Conservation (phyloP, 2,888 invertebrate species). For the Acanthacorydalis orientalis region DNA sequence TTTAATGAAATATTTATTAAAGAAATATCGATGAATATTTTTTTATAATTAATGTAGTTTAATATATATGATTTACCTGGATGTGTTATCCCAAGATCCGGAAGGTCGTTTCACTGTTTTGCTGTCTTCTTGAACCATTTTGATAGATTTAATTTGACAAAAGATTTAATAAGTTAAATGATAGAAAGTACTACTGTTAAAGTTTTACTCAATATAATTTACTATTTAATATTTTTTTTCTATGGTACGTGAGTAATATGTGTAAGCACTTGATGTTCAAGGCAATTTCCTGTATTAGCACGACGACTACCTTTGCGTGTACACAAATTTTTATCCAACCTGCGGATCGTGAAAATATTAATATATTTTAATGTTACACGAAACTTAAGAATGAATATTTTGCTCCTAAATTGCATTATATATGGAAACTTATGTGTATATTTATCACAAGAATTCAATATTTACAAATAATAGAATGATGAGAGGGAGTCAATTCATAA, state of each 20-base stretch:
- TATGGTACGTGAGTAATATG: slow-evolving; percentile 77
- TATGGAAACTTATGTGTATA: no score
- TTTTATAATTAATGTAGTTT: slow-evolving; percentile 5
- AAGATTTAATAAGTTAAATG: not conserved
- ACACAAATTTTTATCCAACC: slow-evolving; percentile 66
- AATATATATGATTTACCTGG: slow-evolving; percentile 14
- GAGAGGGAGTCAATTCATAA: no score
- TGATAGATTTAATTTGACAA: slow-evolving; percentile 4
- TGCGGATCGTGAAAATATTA: slow-evolving; percentile 18
- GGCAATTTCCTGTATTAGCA: slow-evolving; percentile 68
- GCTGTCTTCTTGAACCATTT: slow-evolving; percentile 23
- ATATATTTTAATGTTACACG: no score
- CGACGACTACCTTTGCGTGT: slow-evolving; percentile 70
- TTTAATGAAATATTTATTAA: no score
- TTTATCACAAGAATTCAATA: no score
- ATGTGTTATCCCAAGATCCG: slow-evolving; percentile 15
- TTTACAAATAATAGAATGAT: no score
- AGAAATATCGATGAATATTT: no score
- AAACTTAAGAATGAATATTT: no score
- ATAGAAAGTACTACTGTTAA: not conserved
- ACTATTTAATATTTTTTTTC: slow-evolving; percentile 13
- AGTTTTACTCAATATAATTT: no score
- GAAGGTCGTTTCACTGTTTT: slow-evolving; percentile 10
- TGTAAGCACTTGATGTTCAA: slow-evolving; percentile 71
- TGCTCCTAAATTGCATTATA: no score